Base-by-base conservation (phyloP, 2,888 invertebrate genomes). In the Cactoblastis cactorum region DNA sequence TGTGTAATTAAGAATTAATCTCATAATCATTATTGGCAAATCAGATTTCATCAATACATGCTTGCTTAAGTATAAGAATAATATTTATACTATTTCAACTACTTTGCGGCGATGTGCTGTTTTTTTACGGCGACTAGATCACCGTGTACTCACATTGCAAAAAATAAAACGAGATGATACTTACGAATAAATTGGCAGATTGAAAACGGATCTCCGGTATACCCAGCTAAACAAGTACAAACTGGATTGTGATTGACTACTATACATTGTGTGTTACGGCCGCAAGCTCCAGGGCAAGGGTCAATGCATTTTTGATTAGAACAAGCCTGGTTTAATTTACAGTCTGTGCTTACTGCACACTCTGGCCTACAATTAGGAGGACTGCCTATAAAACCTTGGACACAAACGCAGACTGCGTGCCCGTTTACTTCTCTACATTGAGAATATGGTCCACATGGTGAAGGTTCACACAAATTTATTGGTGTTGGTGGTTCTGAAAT, bases 301-400 rank as follows among this genome's bases (percentile, higher is more conserved):
- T 95, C 93, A 39, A 90, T 83, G 70, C 96, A 96, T 80, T 94
- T 95, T 65, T 93, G 93, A 62, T 92, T 92, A 8, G 94, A 91
- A 73, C 96, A 97, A 45, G 95, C 94, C 62, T 86, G 91, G 64
- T 93, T 89, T 49, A 92, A 75, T 4, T 91, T 78, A 71, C 95
- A 95, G 57, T 95, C 95, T 0, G 93, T 92, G 74, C 94, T 95
- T 18, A 94, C 89, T 38, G 94, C 90, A 75, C 96, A 96, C 80
- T 96, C 95, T 0, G 95, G 95, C 43, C 95, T 91, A 67, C 95
- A 95, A 56, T 92, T 91, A 24, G 95, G 95, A 45, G 95, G 94
- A 55, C 90, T 92, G 19, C 95, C 95, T 18, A 92, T 81, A 63
- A 90, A 94, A 18, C 92, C 92, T 45, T 91, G 87, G 2, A 94